Evolutionary conservation across 2,797 vertebrate species (phyloP).

Genomic region (Saxicola maurus): DNA sequence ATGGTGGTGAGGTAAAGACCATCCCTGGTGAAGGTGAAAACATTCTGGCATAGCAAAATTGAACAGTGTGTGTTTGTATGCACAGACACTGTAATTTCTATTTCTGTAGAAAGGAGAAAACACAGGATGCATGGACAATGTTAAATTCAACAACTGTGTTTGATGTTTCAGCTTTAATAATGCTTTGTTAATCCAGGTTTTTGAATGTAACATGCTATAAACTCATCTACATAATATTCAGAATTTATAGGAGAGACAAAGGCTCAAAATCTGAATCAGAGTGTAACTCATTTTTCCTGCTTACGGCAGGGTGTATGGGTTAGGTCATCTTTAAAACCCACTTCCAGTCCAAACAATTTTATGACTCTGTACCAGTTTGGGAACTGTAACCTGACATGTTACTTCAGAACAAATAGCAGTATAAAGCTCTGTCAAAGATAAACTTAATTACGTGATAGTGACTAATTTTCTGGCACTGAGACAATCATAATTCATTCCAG

Average conservation of each 20-base stretch:
- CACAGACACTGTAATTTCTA: background rate
- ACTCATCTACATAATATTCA: fast-evolving
- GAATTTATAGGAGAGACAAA: background rate
- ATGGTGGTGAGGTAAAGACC: background rate
- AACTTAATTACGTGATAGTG: background rate
- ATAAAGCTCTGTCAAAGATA: background rate
- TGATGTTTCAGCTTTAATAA: background rate
- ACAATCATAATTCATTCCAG: fast-evolving
- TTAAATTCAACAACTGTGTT: background rate
- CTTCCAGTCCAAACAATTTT: background rate
- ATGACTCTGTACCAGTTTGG: background rate
- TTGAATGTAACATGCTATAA: background rate
- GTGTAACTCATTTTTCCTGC: fast-evolving
- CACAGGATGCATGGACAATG: fast-evolving
- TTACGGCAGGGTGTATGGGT: background rate
- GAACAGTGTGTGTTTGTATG: background rate
- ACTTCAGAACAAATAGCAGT: background rate
- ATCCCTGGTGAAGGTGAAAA: background rate
- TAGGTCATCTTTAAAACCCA: background rate
- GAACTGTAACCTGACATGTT: fast-evolving
- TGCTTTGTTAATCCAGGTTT: background rate
- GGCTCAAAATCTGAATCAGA: background rate
- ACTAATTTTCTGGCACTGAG: background rate
- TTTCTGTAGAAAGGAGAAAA: background rate
- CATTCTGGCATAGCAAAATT: background rate